phyloP scores from a whole-genome alignment of 2,888 invertebrate species.

The Drosophila borealis region DNA sequence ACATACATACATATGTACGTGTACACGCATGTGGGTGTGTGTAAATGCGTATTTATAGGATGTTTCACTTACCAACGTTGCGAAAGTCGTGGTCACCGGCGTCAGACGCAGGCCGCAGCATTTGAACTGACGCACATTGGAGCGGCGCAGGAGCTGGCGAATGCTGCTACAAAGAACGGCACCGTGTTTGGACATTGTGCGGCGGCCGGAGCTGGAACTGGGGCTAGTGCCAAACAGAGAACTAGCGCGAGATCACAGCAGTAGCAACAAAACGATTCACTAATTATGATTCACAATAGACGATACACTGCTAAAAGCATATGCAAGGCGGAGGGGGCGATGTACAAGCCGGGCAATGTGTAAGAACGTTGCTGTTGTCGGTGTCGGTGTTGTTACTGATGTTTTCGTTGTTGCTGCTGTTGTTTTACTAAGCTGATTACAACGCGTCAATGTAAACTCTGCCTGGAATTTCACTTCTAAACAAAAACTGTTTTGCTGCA shows the following conservation, averaged over 20 bases:
- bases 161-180: slow-evolving; percentile 87
- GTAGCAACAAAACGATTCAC: slow-evolving; percentile 22
- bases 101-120: slow-evolving; percentile 81
- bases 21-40: background rate
- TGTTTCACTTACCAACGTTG: slow-evolving; percentile 65
- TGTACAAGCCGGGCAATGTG: slow-evolving; percentile 12
- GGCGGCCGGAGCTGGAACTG: slow-evolving; percentile 17
- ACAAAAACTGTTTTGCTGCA: background rate
- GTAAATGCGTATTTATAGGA: slow-evolving; percentile 31
- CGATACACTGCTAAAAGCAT: background rate
- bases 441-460: slow-evolving; percentile 1
- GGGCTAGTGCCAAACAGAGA: slow-evolving; percentile 25
- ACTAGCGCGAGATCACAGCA: slow-evolving; percentile 45
- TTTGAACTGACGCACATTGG: slow-evolving; percentile 85
- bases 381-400: background rate
- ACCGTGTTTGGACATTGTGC: slow-evolving; percentile 58
- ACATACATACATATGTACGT: background rate
- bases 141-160: slow-evolving; percentile 86
- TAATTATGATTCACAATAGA: slow-evolving; percentile 16
- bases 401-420: slow-evolving; percentile 24
- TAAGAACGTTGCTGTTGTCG: background rate
- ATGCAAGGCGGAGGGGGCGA: background rate
- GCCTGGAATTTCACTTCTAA: background rate
- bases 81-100: slow-evolving; percentile 71
- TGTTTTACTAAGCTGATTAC: slow-evolving; percentile 1